phyloP scores from a whole-genome alignment of 2,888 invertebrate genomes.

The Pyrrhosoma nymphula region DNA sequence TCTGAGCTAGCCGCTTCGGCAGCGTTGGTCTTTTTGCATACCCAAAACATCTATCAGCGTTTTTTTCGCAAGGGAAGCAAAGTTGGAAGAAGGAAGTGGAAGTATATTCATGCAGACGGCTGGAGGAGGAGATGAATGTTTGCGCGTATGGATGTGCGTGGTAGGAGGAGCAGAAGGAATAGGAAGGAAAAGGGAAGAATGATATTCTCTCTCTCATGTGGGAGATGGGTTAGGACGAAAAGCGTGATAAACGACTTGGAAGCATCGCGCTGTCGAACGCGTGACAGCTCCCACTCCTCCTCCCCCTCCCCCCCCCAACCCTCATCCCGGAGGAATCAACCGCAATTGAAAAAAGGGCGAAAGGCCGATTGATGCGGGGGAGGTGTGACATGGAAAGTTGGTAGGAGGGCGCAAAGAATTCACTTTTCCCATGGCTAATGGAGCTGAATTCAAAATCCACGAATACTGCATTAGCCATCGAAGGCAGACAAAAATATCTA shows the following conservation, averaged over 20 bases:
- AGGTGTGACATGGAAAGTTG: neutral
- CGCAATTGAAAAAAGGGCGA: neutral
- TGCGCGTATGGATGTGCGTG: neutral
- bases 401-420: neutral
- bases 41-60: neutral
- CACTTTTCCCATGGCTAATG: neutral
- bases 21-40: too few relatives aligned
- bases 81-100: neutral
- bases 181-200: neutral
- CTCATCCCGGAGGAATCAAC: neutral
- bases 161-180: neutral
- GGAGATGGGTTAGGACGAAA: neutral
- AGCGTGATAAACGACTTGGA: neutral
- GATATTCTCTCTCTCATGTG: too few relatives aligned
- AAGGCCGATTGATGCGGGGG: neutral
- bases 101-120: slow-evolving; percentile 8
- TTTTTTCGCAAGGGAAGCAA: neutral
- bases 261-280: neutral
- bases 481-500: too few relatives aligned
- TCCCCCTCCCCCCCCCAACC: neutral
- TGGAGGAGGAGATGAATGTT: neutral
- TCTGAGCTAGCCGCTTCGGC: too few relatives aligned
- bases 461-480: too few relatives aligned
- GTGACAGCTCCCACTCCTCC: neutral
- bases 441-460: neutral